Base-by-base conservation (phyloP, 2,888 invertebrate genomes). In the Saturnia japonica region DNA sequence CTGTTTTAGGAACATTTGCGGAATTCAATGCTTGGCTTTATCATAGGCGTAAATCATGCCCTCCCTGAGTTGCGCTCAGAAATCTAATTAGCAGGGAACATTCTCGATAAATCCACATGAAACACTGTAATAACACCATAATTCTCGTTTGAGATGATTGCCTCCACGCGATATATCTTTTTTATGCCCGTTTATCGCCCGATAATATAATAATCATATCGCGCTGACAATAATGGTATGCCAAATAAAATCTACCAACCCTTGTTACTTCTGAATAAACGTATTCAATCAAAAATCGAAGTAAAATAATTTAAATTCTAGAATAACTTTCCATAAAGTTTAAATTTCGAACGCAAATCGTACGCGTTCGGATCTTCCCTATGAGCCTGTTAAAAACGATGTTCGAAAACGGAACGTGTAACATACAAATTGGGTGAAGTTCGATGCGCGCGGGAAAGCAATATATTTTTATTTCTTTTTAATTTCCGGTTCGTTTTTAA, bases 391-490 rank as follows among this genome's bases (percentile, higher is more conserved):
- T 81, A 83, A 86, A 84, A 77, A 75, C 82, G 85, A 85, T 85
- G 88, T 89, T 91, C 88, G 84, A 89, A 91, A 90, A 90, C 85
- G 82, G 88, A 91, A 90, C 88, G 88, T 84, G 88, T 88, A 43
- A 8, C 43, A 43, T 43, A 92, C 92, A 92, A 93, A 92, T 92
- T 93, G 92, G 91, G 87, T 87, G 88, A 92, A 92, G 89, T 91
- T 88, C 83, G 89, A 88, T 86, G 87, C 85, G 90, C 91, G 89
- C 91, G 91, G 92, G 92, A 91, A 92, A 89, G 92, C 92, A 91
- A 91, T 92, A 91, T 91, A 89, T 92, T 93, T 93, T 93, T 92
- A 92, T 92, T 92, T 91, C 91, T 93, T 92, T 93, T 93, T 92
- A 93, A 92, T 93, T 93, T 92, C 93, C 92, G 92, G 92, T 91